Evolutionary conservation across 2,797 vertebrate genomes (phyloP).

Genomic region (Macrochelys suwanniensis): DNA sequence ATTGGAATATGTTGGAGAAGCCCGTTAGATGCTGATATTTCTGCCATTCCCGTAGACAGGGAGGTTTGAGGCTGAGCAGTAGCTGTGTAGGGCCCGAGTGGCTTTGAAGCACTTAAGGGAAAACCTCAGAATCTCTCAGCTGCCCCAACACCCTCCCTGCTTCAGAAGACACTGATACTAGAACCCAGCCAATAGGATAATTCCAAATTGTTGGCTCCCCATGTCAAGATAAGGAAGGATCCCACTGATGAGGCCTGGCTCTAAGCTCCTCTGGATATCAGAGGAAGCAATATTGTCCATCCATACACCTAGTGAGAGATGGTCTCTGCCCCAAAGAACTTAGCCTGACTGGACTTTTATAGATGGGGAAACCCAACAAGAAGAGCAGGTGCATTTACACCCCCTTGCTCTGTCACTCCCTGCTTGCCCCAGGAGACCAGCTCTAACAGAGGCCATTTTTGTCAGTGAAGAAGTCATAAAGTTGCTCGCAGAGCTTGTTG

Average conservation of each 20-base stretch:
- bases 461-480: neutral
- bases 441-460: neutral
- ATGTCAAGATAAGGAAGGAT: neutral
- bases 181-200: neutral
- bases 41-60: neutral
- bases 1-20: conserved; percentile 6
- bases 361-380: neutral
- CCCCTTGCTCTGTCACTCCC: rapidly evolving
- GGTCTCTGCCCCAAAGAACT: neutral
- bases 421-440: neutral
- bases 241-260: rapidly evolving
- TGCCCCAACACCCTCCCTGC: neutral
- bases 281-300: neutral
- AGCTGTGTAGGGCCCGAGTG: neutral
- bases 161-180: neutral
- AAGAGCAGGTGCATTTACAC: neutral
- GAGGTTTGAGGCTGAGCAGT: neutral
- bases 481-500: neutral
- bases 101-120: neutral
- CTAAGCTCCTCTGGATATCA: neutral
- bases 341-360: neutral
- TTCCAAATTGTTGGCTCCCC: neutral
- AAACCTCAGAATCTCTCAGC: neutral
- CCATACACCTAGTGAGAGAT: neutral
- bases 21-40: neutral